Evolutionary conservation across 2,888 invertebrate species (phyloP), one percentile per base, ranked within the genome.

Genomic region (Parascotia fuliginaria): DNA sequence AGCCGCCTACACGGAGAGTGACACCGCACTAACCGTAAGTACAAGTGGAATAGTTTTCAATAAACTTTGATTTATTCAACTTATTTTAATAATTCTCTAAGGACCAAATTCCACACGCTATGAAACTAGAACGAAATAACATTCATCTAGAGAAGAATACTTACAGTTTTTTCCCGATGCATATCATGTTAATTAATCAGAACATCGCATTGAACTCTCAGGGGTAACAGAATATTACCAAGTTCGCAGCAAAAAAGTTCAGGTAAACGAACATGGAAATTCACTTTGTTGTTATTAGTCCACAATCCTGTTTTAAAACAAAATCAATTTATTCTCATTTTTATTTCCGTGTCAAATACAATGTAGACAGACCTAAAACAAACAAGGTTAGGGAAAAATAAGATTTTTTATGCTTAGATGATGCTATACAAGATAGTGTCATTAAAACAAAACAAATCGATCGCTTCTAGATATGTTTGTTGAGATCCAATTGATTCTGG

Each of bases 61-160:
- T 81, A 80, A 77, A 79, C 47, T 62, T 77, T 75, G 77, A 83
- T 81, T 79, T 77, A 80, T 84, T 77, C 78, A 73, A 79, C 73
- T 71, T 73, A 71, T 73, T 73, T 48, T 73, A 65, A 68, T 73
- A 73, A 71, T 66, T n/a, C n/a, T 58, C 44, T 45, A 55, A 53
- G 49, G 65, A 63, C 62, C 57, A 55, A 55, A 61, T 57, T 53
- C 62, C 49, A 19, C 1, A 7, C 11, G n/a, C 1, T 19, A n/a
- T 16, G n/a, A 15, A 34, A 34, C 9, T 19, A 11, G 19, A 36
- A 33, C 4, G 14, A n/a, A 15, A 16, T 33, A 16, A 33, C 14
- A 33, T 9, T 32, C 14, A 32, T 32, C 13, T 13, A 9, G 9
- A 14, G 7, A 14, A 14, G 32, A 12, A 14, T 12, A 16, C 9